Conservation (phyloP, 2,797 vertebrate species). For the Oreochromis mossambicus region DNA sequence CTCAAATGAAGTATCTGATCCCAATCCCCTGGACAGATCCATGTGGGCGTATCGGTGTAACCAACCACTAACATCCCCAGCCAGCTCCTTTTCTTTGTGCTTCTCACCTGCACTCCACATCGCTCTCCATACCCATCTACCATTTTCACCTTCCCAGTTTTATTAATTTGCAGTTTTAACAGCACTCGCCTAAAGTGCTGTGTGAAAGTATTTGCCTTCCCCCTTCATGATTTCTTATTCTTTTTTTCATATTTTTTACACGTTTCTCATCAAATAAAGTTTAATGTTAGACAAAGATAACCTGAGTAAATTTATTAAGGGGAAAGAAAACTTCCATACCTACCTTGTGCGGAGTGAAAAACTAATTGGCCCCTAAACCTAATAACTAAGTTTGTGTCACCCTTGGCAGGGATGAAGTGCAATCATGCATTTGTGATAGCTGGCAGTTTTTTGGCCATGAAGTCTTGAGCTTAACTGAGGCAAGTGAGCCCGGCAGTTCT, state of each 20-base stretch:
- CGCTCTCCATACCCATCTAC: background rate
- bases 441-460: background rate
- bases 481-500: background rate
- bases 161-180: slow-evolving; percentile 77
- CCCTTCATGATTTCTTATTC: background rate
- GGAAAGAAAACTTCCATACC: background rate
- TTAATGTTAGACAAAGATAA: background rate
- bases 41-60: slow-evolving; percentile 56
- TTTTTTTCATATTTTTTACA: background rate
- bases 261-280: accelerated
- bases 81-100: slow-evolving; percentile 30
- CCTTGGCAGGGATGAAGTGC: background rate
- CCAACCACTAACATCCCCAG: slow-evolving; percentile 29
- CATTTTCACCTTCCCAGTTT: slow-evolving; percentile 15
- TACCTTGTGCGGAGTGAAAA: background rate
- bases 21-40: slow-evolving; percentile 67
- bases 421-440: background rate
- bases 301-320: background rate
- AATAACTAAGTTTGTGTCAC: background rate
- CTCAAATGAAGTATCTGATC: slow-evolving; percentile 74
- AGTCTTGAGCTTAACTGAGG: background rate
- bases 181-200: slow-evolving; percentile 58
- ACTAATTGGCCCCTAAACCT: background rate
- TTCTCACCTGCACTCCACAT: slow-evolving; percentile 14
- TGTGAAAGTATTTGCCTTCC: background rate